Evolutionary conservation across 2,797 vertebrate species (phyloP).

Genomic region (Silurus aristotelis): DNA sequence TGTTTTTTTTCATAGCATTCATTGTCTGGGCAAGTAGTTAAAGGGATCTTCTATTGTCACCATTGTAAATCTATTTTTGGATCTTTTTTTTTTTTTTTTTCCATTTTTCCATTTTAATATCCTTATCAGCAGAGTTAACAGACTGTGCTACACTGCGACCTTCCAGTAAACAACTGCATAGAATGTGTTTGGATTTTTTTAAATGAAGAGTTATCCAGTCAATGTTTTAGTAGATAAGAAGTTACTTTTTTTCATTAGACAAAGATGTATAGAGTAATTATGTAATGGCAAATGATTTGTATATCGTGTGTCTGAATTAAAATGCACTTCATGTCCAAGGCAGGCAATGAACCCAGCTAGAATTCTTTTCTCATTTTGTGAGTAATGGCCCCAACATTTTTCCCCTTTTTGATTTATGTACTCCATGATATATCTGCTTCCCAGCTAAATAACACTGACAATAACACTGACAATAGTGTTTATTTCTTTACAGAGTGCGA

Average conservation of each 20-base stretch:
- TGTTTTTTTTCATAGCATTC: background rate
- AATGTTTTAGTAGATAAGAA: conserved; percentile 8
- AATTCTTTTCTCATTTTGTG: conserved; percentile 54
- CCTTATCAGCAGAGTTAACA: background rate
- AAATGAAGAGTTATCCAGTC: background rate
- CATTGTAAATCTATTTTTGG: background rate
- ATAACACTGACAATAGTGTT: conserved; percentile 57
- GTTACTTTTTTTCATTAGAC: conserved; percentile 32
- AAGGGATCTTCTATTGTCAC: background rate
- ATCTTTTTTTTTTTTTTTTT: background rate
- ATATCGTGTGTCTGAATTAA: conserved; percentile 46
- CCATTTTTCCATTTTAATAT: background rate
- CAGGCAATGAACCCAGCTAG: conserved; percentile 57
- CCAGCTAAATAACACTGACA: conserved; percentile 55
- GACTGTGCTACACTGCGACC: background rate
- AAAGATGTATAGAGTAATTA: conserved; percentile 51
- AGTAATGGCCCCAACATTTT: conserved; percentile 52
- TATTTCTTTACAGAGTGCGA: conserved; percentile 34
- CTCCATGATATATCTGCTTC: conserved; percentile 58
- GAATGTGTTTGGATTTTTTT: background rate
- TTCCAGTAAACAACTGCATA: background rate
- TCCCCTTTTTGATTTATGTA: conserved; percentile 26
- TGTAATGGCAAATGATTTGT: conserved; percentile 21
- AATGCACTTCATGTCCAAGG: conserved; percentile 53
- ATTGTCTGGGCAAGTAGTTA: background rate